Evolutionary conservation across 2,797 vertebrate genomes (phyloP).

Genomic region (Melanotaenia nigrans): DNA sequence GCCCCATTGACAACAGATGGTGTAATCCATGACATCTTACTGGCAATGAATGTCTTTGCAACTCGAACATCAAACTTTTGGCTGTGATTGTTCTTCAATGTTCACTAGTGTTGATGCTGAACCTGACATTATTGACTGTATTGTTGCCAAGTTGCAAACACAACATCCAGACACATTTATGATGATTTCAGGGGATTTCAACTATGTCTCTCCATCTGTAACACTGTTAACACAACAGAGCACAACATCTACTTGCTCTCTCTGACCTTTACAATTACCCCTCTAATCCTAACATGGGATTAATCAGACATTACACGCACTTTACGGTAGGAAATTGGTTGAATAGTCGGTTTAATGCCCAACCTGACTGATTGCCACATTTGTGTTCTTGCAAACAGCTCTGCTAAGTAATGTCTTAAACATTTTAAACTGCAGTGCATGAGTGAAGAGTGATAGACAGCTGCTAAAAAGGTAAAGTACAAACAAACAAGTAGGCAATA

Average conservation of each 20-base stretch:
- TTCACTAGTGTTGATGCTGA: no score
- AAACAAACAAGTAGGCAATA: not conserved
- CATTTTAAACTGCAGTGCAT: not conserved
- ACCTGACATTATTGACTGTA: no score
- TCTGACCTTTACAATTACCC: not conserved
- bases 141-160: no score
- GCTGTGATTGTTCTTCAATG: no score
- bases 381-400: not conserved
- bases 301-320: not conserved
- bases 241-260: not conserved
- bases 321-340: not conserved
- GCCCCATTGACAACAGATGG: no score
- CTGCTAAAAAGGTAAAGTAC: not conserved
- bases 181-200: no score
- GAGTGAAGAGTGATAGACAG: not conserved
- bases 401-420: not conserved
- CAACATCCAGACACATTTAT: no score
- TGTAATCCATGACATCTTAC: no score
- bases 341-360: not conserved
- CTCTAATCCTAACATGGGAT: not conserved
- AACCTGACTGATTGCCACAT: not conserved
- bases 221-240: not conserved
- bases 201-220: no score
- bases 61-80: no score
- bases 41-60: no score